A percentile compares a stretch with the other conserved stretches of the same genome.
Conservation (phyloP, 2,888 invertebrate species). For the Hyposoter didymator region DNA sequence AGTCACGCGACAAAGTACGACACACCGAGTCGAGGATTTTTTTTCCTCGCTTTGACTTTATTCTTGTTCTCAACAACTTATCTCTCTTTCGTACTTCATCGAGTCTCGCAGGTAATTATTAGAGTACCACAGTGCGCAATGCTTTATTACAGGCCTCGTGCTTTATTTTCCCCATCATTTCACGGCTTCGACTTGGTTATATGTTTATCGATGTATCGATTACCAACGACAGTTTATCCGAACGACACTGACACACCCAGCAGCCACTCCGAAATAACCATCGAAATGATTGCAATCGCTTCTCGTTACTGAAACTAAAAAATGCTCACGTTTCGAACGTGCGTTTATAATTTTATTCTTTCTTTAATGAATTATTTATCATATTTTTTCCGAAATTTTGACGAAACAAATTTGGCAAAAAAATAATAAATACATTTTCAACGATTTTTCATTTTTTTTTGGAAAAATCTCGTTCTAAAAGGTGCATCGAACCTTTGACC, state of each 20-base stretch:
- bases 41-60: slow-evolving; percentile 1
- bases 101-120: slow-evolving; percentile 12
- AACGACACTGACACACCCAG: neutral
- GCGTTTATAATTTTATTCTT: neutral
- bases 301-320: neutral
- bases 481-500: slow-evolving; percentile 24
- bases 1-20: slow-evolving; percentile 61
- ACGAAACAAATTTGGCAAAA: neutral
- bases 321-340: too few species aligned
- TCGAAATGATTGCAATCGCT: neutral
- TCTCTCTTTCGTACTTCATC: neutral
- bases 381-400: too few species aligned
- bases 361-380: neutral
- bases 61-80: too few species aligned
- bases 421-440: neutral
- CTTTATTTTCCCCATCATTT: neutral
- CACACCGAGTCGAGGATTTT: slow-evolving; percentile 20
- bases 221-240: slow-evolving; percentile 18
- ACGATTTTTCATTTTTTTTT: neutral
- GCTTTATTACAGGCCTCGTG: neutral
- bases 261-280: neutral
- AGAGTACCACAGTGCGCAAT: slow-evolving; percentile 7
- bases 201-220: slow-evolving; percentile 9
- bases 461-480: neutral
- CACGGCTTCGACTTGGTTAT: neutral